Base-by-base conservation (phyloP, 2,113 vertebrate genomes). In the Microcebus jonahi region DNA sequence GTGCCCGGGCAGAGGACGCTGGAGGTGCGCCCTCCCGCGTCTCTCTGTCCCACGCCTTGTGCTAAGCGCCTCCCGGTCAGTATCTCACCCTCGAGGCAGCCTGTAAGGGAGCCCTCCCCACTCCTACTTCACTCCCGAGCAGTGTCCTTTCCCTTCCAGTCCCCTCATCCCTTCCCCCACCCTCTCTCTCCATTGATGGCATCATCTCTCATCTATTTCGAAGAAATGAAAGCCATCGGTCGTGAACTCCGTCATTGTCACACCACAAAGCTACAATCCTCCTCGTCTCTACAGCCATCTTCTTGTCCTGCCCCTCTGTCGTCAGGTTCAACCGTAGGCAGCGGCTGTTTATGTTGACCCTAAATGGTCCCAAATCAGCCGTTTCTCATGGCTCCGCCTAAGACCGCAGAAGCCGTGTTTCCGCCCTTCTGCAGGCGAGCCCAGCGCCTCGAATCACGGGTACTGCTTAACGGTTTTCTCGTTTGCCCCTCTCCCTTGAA, bases 201-300 rank as follows among this genome's bases (percentile, higher is more conserved):
- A 0, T 94, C 96, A 96, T 94, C 65, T 92, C 97, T 92, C 97
- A 79, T 88, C 10, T n/a, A 53, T 85, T 86, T 39, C 34, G 63
- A 95, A 79, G 79, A 71, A 91, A 71, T 42, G 23, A 42, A 91
- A 96, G 63, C 89, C 91, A 80, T 90, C 29, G n/a, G 77, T 53
- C 23, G 4, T 59, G 63, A 87, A 36, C 15, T 3, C 68, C 27
- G 31, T 89, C 82, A 79, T 88, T 50, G 21, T 68, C 81, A 48
- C 67, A 34, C 76, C 27, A 9, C 53, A 70, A 65, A 88, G 63
- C 88, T 73, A 1, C 76, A 80, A 45, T 71, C 86, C 91, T 83
- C 0, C 89, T 85, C 57, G 18, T 48, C 36, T 82, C 89, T 50
- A 9, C 27, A 55, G 0, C 39, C 82, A 55, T 70, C 91, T 77